A percentile compares a stretch with the other conserved stretches of the same genome.
These are phyloP conservation scores for Channa maculata DNA, from an alignment of 2,113 vertebrate genomes.

Conservation along the genomic window DNA sequence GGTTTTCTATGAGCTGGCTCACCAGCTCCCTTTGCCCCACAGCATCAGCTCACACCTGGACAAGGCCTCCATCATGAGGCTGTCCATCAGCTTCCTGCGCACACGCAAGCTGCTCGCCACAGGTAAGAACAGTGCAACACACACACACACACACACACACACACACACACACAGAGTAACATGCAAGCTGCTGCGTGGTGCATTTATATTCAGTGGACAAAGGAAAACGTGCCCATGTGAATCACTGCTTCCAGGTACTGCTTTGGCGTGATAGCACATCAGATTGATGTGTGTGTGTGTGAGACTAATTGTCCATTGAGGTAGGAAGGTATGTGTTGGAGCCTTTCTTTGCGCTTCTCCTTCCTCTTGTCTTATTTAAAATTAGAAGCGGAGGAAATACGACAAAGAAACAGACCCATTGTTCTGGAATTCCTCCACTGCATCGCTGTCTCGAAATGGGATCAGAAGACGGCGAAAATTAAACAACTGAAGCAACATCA, in stretches of 20 bases:
- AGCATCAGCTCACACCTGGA: constrained; percentile 95
- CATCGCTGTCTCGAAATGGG: constrained; percentile 22
- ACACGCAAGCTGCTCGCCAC: constrained; percentile 91
- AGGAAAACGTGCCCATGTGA: constrained; percentile 1
- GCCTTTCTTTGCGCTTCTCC: constrained; percentile 34
- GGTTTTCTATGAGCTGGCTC: constrained; percentile 96
- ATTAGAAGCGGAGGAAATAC: constrained; percentile 74
- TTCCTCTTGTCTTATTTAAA: constrained; percentile 67
- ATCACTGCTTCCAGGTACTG: background rate
- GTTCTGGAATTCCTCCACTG: constrained; percentile 67
- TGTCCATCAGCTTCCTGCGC: constrained; percentile 97
- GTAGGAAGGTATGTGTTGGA: constrained; percentile 32
- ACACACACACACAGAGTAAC: too few relatives aligned
- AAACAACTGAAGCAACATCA: background rate
- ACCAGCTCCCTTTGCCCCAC: constrained; percentile 93
- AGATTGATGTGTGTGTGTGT: constrained; percentile 1
- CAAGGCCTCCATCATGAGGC: constrained; percentile 99
- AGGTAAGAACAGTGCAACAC: constrained; percentile 73
- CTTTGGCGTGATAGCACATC: fast-evolving
- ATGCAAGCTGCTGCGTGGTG: background rate
- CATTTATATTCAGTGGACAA: background rate
- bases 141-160: background rate
- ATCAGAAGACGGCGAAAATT: constrained; percentile 37
- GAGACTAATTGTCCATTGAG: constrained; percentile 26
- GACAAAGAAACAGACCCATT: constrained; percentile 66